A percentile compares a stretch with the other conserved stretches of the same genome.
Evolutionary conservation across 2,888 invertebrate genomes (phyloP).

Genomic region (Xylota sylvarum): DNA sequence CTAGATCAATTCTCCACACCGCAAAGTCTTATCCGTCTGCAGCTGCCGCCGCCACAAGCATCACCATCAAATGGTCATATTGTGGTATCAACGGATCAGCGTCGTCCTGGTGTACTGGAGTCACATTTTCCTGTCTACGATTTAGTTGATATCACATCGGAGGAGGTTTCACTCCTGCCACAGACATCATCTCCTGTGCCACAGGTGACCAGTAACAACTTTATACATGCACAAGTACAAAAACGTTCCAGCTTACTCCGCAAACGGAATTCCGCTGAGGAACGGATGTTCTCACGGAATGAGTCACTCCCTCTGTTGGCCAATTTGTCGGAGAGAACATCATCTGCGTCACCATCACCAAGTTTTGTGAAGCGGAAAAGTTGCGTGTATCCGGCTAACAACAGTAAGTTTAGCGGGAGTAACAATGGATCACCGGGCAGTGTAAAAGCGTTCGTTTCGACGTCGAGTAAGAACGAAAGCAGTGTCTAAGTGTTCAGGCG

Average conservation of each 20-base stretch:
- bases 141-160: constrained; percentile 69
- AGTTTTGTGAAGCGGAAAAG: constrained; percentile 88
- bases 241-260: constrained; percentile 80
- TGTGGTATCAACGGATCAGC: constrained; percentile 46
- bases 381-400: constrained; percentile 86
- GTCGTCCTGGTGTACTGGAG: constrained; percentile 83
- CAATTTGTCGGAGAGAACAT: constrained; percentile 82
- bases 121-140: constrained; percentile 84
- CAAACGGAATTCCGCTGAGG: constrained; percentile 83
- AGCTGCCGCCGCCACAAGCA: constrained; percentile 41
- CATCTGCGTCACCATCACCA: constrained; percentile 84
- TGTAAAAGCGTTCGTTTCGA: constrained; percentile 65
- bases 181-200: constrained; percentile 78
- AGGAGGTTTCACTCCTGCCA: constrained; percentile 77
- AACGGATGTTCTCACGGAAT: constrained; percentile 83
- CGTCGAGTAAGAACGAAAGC: constrained; percentile 77
- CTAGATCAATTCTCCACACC: constrained; percentile 81
- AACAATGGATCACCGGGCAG: constrained; percentile 66
- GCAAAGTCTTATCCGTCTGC: constrained; percentile 67
- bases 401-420: constrained; percentile 65
- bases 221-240: constrained; percentile 71
- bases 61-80: constrained; percentile 56
- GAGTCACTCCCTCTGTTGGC: constrained; percentile 87
- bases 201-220: constrained; percentile 71
- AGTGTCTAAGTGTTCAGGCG: constrained; percentile 69